phyloP scores from a whole-genome alignment of 2,888 invertebrate genomes.

The Hylaea fasciaria region DNA sequence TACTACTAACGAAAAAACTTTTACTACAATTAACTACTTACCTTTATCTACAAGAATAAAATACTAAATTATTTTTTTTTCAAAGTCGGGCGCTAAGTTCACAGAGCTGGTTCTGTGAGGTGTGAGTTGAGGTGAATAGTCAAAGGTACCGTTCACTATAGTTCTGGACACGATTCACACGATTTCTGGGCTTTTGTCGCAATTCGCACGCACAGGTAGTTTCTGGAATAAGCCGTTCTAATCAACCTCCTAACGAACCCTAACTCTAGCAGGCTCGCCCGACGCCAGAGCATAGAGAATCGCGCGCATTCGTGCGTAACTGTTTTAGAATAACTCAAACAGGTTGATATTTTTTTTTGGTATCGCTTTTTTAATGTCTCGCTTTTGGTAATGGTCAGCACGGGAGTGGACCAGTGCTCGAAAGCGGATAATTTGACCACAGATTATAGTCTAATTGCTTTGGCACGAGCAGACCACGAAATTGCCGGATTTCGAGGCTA shows the following conservation, averaged over 20 bases:
- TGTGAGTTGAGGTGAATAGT: too few relatives aligned
- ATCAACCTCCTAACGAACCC: conserved; percentile 34
- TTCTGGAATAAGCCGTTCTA: too few relatives aligned
- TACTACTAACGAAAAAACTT: too few relatives aligned
- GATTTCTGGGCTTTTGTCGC: too few relatives aligned
- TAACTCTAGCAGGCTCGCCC: conserved; percentile 54
- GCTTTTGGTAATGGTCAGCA: conserved; percentile 34
- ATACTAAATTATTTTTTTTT: too few relatives aligned
- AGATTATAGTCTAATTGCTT: conserved; percentile 27
- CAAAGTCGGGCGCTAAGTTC: too few relatives aligned
- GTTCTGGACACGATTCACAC: too few relatives aligned
- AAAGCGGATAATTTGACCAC: conserved; percentile 29
- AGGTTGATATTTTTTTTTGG: conserved; percentile 58
- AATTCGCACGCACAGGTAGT: too few relatives aligned
- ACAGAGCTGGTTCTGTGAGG: too few relatives aligned
- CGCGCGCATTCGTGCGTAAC: conserved; percentile 59
- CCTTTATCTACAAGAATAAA: too few relatives aligned
- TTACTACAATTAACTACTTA: too few relatives aligned
- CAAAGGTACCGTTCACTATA: too few relatives aligned
- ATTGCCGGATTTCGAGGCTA: conserved; percentile 13
- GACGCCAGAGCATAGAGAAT: conserved; percentile 63
- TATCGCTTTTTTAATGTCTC: conserved; percentile 31
- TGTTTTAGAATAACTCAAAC: conserved; percentile 55
- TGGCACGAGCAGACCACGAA: conserved; percentile 30
- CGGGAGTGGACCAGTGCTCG: conserved; percentile 31